Evolutionary conservation across 2,797 vertebrate species (phyloP).

Genomic region (Xenopus petersii): DNA sequence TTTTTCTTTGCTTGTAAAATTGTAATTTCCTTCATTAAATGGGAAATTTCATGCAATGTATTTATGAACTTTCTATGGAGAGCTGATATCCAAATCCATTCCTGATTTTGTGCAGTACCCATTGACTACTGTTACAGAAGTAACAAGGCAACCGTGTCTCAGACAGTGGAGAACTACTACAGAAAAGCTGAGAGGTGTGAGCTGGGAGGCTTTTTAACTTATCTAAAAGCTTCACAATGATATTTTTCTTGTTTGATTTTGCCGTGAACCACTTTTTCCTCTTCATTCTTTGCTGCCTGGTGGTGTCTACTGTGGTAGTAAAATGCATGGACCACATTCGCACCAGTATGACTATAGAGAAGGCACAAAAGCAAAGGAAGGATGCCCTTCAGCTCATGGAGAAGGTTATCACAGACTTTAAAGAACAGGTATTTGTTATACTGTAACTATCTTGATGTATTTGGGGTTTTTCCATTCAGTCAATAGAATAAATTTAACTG

Average conservation of each 20-base stretch:
- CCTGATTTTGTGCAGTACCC: slow-evolving; percentile 2
- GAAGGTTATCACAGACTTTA: slow-evolving; percentile 3
- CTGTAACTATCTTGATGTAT: too few species aligned
- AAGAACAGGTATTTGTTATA: slow-evolving; percentile 29
- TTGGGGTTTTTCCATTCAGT: too few species aligned
- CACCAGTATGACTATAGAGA: slow-evolving; percentile 29
- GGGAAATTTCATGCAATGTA: neutral
- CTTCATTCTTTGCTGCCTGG: slow-evolving; percentile 17
- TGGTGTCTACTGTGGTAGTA: neutral
- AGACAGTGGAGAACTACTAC: neutral
- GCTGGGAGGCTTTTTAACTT: neutral
- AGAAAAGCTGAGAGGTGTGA: neutral
- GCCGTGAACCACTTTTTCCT: slow-evolving; percentile 13
- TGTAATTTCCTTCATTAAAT: neutral
- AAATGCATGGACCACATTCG: slow-evolving; percentile 1
- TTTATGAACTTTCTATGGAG: neutral
- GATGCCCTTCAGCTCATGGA: slow-evolving; percentile 32
- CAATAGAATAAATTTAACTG: too few species aligned
- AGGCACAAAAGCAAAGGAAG: slow-evolving; percentile 23
- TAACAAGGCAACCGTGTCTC: neutral
- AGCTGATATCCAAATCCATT: slow-evolving; percentile 4
- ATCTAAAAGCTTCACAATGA: neutral
- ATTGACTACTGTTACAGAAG: neutral
- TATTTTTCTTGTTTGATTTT: neutral
- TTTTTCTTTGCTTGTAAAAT: too few species aligned